Evolutionary conservation across 2,888 invertebrate species (phyloP).

Genomic region (Cynaeus angustus): DNA sequence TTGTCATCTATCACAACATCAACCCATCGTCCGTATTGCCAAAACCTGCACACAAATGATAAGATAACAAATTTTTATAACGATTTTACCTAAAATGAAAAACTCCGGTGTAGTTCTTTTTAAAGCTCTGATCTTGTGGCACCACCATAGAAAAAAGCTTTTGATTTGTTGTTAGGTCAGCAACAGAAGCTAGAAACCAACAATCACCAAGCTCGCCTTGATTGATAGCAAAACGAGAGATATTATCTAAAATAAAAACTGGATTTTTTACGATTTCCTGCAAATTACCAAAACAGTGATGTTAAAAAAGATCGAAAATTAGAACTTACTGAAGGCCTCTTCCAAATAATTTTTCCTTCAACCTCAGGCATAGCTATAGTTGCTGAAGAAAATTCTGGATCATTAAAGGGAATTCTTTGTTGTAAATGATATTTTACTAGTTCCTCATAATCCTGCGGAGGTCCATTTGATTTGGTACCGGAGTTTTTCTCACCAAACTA

Average conservation of each 20-base stretch:
- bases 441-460: slow-evolving; percentile 76
- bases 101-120: slow-evolving; percentile 92
- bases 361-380: slow-evolving; percentile 46
- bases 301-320: background rate
- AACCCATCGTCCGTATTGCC: slow-evolving; percentile 95
- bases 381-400: slow-evolving; percentile 87
- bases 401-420: slow-evolving; percentile 87
- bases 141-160: slow-evolving; percentile 93
- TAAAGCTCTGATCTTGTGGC: slow-evolving; percentile 94
- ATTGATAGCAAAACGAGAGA: slow-evolving; percentile 96
- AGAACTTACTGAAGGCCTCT: slow-evolving; percentile 27
- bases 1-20: slow-evolving; percentile 94
- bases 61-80: too few relatives aligned
- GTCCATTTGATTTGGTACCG: slow-evolving; percentile 74
- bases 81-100: slow-evolving; percentile 87
- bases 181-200: slow-evolving; percentile 95
- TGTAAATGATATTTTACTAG: slow-evolving; percentile 80
- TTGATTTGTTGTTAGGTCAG: slow-evolving; percentile 89
- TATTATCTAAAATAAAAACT: slow-evolving; percentile 92
- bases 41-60: slow-evolving; percentile 77
- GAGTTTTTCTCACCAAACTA: slow-evolving; percentile 87
- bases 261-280: slow-evolving; percentile 71
- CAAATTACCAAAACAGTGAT: too few relatives aligned
- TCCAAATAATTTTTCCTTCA: slow-evolving; percentile 26
- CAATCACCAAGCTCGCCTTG: slow-evolving; percentile 98